Conservation (phyloP, 2,888 invertebrate genomes). For the Netelia virgata region DNA sequence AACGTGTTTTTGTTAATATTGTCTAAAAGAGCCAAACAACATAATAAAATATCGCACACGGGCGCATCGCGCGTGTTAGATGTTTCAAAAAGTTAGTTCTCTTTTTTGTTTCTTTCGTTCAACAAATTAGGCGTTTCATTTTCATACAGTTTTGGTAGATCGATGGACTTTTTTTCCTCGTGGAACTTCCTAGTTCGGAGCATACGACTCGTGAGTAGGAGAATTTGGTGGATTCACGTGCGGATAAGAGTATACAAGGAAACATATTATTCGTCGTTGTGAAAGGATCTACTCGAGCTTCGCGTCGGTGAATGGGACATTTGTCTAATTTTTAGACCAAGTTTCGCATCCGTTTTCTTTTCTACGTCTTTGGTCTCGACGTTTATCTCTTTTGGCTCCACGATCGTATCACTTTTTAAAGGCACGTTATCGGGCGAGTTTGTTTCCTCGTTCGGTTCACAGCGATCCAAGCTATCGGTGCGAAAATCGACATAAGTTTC, state of each 20-base stretch:
- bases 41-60: conserved; percentile 36
- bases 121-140: conserved; percentile 50
- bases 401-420: not conserved
- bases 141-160: conserved; percentile 58
- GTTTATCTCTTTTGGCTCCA: not conserved
- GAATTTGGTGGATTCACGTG: not conserved
- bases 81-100: conserved; percentile 48
- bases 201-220: conserved; percentile 13
- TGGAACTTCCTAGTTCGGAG: conserved; percentile 31
- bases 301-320: conserved; percentile 75
- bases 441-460: conserved; percentile 38
- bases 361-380: not conserved
- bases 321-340: conserved; percentile 67
- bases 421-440: conserved; percentile 1
- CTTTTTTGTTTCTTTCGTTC: conserved; percentile 41
- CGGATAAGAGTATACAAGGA: conserved; percentile 20
- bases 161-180: conserved; percentile 40
- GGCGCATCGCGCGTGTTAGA: conserved; percentile 32
- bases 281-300: conserved; percentile 55
- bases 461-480: conserved; percentile 63
- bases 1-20: conserved; percentile 57
- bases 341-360: conserved; percentile 13
- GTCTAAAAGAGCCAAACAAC: conserved; percentile 23
- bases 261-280: conserved; percentile 40
- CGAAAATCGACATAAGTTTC: conserved; percentile 56